Evolutionary conservation across 2,888 invertebrate species (phyloP), one percentile per base, ranked within the genome.

Genomic region (Lamellibrachia columna): DNA sequence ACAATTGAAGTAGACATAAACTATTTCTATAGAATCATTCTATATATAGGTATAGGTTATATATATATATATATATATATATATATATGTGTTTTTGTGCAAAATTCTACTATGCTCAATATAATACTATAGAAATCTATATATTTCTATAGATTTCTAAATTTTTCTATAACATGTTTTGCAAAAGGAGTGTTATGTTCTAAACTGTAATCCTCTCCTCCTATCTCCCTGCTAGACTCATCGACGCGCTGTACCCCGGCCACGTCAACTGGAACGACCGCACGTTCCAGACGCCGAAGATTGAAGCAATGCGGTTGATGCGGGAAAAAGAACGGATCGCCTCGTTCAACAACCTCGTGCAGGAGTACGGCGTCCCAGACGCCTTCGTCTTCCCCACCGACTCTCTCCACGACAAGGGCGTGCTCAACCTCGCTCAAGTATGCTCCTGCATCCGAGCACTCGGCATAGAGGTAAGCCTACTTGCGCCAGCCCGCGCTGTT

Each of bases 351-450:
- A 93, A 94, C 90, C 90, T 93, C 60, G 94, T 93, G 15, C 93
- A 93, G 92, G 92, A 94, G 91, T 94, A 91, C 92, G 94, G 94
- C 7, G 93, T 94, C 11, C 11, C 92, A 9, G 94, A 94, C 91
- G 93, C 93, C 8, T 94, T 93, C 92, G 93, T 93, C 52, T 94
- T 94, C 92, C 94, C 94, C 91, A 94, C 94, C 4, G 94, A 94
- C 91, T 94, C 94, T 7, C 93, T 94, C 7, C 94, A 94, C 91
- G 94, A 94, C 91, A 92, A 93, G 92, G 94, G 93, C 4, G 94
- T 93, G 11, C 93, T 94, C 91, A 94, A 94, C 92, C 93, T 94
- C 55, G 93, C 94, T n/a, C 94, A 94, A 90, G 94, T 94, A 92
- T 94, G 94, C 93, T 92, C 91, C 92, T 94, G 94, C 92, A 90